Evolutionary conservation across 2,888 invertebrate genomes (phyloP), one percentile per base, ranked within the genome.

Genomic region (Eupithecia subumbrata): DNA sequence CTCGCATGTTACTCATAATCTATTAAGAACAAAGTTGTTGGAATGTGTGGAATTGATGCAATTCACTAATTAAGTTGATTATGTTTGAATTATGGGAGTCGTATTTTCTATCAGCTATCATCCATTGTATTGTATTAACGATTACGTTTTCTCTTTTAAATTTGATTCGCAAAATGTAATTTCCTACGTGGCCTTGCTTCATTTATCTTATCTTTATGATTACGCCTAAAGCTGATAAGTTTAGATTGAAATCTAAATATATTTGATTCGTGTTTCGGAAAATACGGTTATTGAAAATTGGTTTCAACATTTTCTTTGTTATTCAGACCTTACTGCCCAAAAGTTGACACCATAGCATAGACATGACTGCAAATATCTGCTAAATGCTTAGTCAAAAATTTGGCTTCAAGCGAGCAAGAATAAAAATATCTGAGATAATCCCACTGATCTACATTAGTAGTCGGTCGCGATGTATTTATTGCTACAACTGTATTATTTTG

Each of bases 1-100:
- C 82, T 80, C 82, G 87, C 89, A 86, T 88, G 87, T 82, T 84
- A 82, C 83, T 82, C 81, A 84, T 84, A 84, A 84, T 75, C 71
- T 81, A 80, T 74, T 75, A 71, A 64, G 69, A 74, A 77, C 71
- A 48, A 64, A 71, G 68, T 69, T 69, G 70, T 76, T 75, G 64
- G 75, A 76, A 73, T 73, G 74, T 77, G 69, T 64, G 74, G 67
- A 73, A 74, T 73, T 73, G 74, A 75, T 78, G 76, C 76, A 76
- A 79, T 81, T 75, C 71, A 63, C 66, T 80, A 76, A 76, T 80
- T 78, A 78, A 68, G 40, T 77, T 69, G 71, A 77, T 75, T 76
- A 64, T 70, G 69, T 76, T 48, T 72, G 63, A 71, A 60, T 77
- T 74, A 72, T 77, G 74, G 43, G 66, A 72, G 67, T 71, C 74